Base-by-base conservation (phyloP, 2,113 vertebrate genomes). In the Chitala chitala region DNA sequence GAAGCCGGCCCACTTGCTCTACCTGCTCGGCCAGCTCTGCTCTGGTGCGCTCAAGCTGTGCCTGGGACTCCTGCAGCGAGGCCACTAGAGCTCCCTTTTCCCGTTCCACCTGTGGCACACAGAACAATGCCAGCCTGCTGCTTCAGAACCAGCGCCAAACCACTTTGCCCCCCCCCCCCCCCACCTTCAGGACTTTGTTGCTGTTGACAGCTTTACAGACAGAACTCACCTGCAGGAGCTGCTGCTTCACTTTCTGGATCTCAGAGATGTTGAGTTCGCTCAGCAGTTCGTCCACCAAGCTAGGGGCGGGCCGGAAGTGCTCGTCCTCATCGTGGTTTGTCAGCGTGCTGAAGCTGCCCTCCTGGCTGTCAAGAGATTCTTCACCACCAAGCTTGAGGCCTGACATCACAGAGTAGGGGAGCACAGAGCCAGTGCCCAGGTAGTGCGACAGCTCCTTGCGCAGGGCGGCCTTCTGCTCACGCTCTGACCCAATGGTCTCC, bases 241-340 rank as follows among this genome's bases (percentile, higher is more conserved):
- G 97, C 68, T 98, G 96, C 81, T 98, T 98, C 48, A 98, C 87
- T 80, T 98, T 99, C 89, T 99, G 97, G 85, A 99, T 98, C 90
- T 99, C 97, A 1, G 95, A 98, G 84, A 99, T 95, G 82, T 98
- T 98, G 76, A 99, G 90, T 83, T 99, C 96, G 1, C 94, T 99
- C 53, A 99, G 87, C 72, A 99, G 93, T 87, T 99, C 97, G 0
- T 96, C 96, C 78, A 99, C 97, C 0, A 99, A 89, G 75, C 97
- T 96, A 0, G 97, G 95, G 3, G 93, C 93, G 0, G 97, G 97
- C 15, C 90, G 92, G 51, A 91, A 88, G 24, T 77, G 76, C 20
- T 92, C 89, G 1, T 90, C 89, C 79, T 92, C 83, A 53, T 84
- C 86, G 2, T 71, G 85, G 0, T 91, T 89, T 0, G 81, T 81